Base-by-base conservation (phyloP, 2,888 invertebrate species). In the Vandiemenella viatica region DNA sequence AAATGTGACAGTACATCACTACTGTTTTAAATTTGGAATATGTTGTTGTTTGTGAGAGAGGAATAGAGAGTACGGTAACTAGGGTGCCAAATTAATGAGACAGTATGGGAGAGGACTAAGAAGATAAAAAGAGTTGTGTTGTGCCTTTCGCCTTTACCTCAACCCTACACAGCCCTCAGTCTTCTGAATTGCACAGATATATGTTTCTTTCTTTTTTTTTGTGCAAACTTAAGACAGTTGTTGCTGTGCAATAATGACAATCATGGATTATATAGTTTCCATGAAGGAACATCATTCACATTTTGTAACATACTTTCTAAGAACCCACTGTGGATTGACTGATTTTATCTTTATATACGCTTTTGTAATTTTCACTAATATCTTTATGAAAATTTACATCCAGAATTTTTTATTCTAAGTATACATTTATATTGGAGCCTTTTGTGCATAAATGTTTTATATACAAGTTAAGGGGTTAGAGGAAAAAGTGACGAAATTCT, bases 21-120 rank as follows among this genome's bases (percentile, higher is more conserved):
- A n/a, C n/a, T n/a, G n/a, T n/a, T n/a, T n/a, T n/a, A n/a, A n/a
- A n/a, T n/a, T n/a, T n/a, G n/a, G n/a, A n/a, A n/a, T n/a, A n/a
- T n/a, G n/a, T n/a, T n/a, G n/a, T n/a, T n/a, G n/a, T n/a, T n/a
- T n/a, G n/a, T n/a, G n/a, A n/a, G n/a, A n/a, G n/a, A n/a, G n/a
- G n/a, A n/a, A n/a, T n/a, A n/a, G n/a, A n/a, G n/a, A n/a, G n/a
- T n/a, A n/a, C n/a, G 18, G 37, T 21, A 17, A 43, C 22, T 26
- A 49, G 49, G 46, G 51, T 51, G 51, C 51, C 51, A 51, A 51
- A 51, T 49, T 49, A 38, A 51, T 41, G 42, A 38, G 43, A 49
- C 20, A 43, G 37, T 45, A 46, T 37, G 43, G 41, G 37, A 19
- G 8, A 6, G 16, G 16, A 15, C 6, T 10, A 10, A 15, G 17